Base-by-base conservation (phyloP, 2,888 invertebrate genomes). In the Eristalinus sepulchralis region DNA sequence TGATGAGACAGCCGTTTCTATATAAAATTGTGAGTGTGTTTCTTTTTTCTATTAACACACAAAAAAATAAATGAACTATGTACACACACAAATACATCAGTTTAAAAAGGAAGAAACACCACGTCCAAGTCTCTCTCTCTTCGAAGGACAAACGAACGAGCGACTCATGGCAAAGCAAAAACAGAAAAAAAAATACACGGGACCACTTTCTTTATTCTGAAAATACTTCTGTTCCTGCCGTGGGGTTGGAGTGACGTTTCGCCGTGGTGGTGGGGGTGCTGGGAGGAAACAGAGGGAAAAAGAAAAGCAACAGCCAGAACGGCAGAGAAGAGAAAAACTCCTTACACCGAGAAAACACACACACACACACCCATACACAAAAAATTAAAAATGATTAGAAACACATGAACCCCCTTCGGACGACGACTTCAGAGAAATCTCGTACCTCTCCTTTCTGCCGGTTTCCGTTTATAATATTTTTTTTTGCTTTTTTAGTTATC, bases 171-270 rank as follows among this genome's bases (percentile, higher is more conserved):
- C 22, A 39, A 10, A 62, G 22, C 39, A 55, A 64, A 76, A 82
- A 20, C 31, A 13, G 27, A 39, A 24, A 34, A 47, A 67, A 66
- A 71, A 70, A 57, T 13, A 84, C 63, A 78, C 72, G 36, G 27
- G 27, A 77, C 71, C 75, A 83, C 83, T 87, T 87, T 83, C 87
- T 83, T 83, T 83, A 76, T 83, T 86, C 70, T 53, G 47, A 68
- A 73, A 24, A n/a, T n/a, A n/a, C n/a, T n/a, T n/a, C n/a, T n/a
- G n/a, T n/a, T n/a, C n/a, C n/a, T n/a, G n/a, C n/a, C n/a, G n/a
- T n/a, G n/a, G 47, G 70, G n/a, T 39, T 34, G n/a, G 47, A 47
- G 47, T 55, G 39, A 34, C 24, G 66, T n/a, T n/a, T n/a, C 24
- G 76, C 62, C 60, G 47, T 6, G 24, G 53, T 70, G 75, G 70